phyloP scores from a whole-genome alignment of 2,797 vertebrate species.

The Melanotaenia maccullochi region DNA sequence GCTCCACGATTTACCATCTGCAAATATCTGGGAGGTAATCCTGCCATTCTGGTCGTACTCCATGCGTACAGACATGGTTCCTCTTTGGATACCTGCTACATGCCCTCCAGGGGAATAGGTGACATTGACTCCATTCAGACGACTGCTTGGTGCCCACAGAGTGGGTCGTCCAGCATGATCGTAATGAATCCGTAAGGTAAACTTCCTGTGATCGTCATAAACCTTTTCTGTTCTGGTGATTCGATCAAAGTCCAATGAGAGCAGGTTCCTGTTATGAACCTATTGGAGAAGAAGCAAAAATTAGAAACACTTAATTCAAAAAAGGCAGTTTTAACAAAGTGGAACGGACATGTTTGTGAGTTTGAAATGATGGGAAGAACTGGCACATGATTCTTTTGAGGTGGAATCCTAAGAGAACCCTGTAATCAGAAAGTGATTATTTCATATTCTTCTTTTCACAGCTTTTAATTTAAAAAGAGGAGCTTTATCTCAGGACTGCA shows the following conservation, averaged over 20 bases:
- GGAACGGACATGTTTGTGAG: slow-evolving; percentile 23
- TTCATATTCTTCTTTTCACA: slow-evolving; percentile 56
- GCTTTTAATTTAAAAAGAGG: slow-evolving; percentile 67
- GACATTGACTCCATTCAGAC: slow-evolving; percentile 95
- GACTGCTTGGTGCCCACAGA: slow-evolving; percentile 97
- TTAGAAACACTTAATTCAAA: slow-evolving; percentile 21
- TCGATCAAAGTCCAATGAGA: slow-evolving; percentile 97
- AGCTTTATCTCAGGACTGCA: slow-evolving; percentile 63
- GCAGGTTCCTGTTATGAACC: slow-evolving; percentile 97
- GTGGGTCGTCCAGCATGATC: slow-evolving; percentile 95
- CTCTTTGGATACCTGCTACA: slow-evolving; percentile 95
- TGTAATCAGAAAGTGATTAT: slow-evolving; percentile 62
- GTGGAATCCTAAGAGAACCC: slow-evolving; percentile 38
- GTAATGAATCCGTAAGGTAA: slow-evolving; percentile 95
- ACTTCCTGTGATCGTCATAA: slow-evolving; percentile 98
- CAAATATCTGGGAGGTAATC: slow-evolving; percentile 94
- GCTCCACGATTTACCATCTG: slow-evolving; percentile 97
- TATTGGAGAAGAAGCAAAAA: slow-evolving; percentile 50
- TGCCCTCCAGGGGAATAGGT: slow-evolving; percentile 94
- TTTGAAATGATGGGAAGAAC: slow-evolving; percentile 32
- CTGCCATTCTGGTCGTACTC: slow-evolving; percentile 95
- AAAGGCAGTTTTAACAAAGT: slow-evolving; percentile 7
- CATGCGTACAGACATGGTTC: slow-evolving; percentile 98
- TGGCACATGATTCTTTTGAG: slow-evolving; percentile 39
- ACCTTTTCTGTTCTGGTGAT: slow-evolving; percentile 98